Base-by-base conservation (phyloP, 2,888 invertebrate genomes). In the Parascotia fuliginaria region DNA sequence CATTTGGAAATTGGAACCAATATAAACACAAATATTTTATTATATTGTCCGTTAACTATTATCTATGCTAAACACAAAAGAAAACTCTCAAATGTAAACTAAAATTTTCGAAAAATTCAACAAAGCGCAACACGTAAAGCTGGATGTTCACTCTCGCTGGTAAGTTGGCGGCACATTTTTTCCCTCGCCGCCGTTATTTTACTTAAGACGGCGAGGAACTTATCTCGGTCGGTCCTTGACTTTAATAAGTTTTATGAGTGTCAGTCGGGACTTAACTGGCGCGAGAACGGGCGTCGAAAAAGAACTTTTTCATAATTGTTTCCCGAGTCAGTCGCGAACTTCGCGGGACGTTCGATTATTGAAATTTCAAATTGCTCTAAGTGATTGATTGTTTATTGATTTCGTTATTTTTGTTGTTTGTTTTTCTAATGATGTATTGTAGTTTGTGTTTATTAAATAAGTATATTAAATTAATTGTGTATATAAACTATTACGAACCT, bases 161-260 rank as follows among this genome's bases (percentile, higher is more conserved):
- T 70, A 87, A 87, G 76, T 86, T 81, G 79, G 75, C 69, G 73
- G 81, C 78, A 82, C 85, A 81, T 87, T 90, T 90, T 89, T 89
- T 70, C 63, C 67, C 63, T 58, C 84, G 75, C 75, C 83, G 73
- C 77, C 89, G 87, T 89, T 90, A 90, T 92, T 91, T 92, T 90
- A 92, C 91, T 90, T 89, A 91, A 90, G 90, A 87, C 87, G 81
- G 81, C 76, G 87, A 81, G 82, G 83, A 92, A 90, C 88, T 90
- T 91, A 90, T 89, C 91, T 90, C 87, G 88, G 87, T 80, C 88
- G 88, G 91, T 91, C 89, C 90, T 91, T 91, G 91, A 91, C 91
- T 91, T 91, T 90, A 91, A 91, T 91, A 91, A 92, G 90, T 92
- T 91, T 91, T 89, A 90, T 89, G 90, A 91, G 89, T 88, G 90